Base-by-base conservation (phyloP, 2,888 invertebrate species). In the Lymantria dispar region DNA sequence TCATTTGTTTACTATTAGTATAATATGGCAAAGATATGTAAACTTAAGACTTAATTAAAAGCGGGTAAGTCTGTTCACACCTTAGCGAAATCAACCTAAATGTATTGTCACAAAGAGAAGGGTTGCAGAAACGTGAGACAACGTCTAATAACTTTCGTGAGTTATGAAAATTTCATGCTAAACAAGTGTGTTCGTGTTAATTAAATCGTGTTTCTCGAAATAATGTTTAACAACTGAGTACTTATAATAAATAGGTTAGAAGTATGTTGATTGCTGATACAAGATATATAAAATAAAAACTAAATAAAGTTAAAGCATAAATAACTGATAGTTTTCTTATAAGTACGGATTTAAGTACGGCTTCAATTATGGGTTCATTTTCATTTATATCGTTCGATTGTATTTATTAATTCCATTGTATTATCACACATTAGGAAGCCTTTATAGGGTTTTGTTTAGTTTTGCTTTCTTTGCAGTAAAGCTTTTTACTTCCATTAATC, bases 41-140 rank as follows among this genome's bases (percentile, higher is more conserved):
- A 70, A 73, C 68, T 68, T 51, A n/a, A 43, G 49, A 52, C 67
- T 76, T 76, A 76, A 78, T 78, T 77, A 76, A 72, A 72, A 74
- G 63, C 60, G 57, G 50, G 61, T 70, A 63, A 66, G 66, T 63
- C 58, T 60, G 47, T 50, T 57, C 51, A 60, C 60, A 63, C 56
- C 57, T 68, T 48, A 41, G 50, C 45, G 50, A 51, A 60, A 56
- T 54, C 50, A 55, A 62, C 53, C 51, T 43, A 31, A 43, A 44
- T 48, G 51, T 59, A 55, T 52, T 64, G 57, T 68, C 46, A 62
- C 60, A 56, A 56, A 64, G 48, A 43, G 39, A 43, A 13, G 15
- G 46, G 9, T 13, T 15, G 33, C 51, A 45, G 47, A 52, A 47
- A 47, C 48, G 53, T 51, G 51, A 47, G 45, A n/a, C 33, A 31